Conservation (phyloP, 2,888 invertebrate species). For the Drosophila paucipuncta region DNA sequence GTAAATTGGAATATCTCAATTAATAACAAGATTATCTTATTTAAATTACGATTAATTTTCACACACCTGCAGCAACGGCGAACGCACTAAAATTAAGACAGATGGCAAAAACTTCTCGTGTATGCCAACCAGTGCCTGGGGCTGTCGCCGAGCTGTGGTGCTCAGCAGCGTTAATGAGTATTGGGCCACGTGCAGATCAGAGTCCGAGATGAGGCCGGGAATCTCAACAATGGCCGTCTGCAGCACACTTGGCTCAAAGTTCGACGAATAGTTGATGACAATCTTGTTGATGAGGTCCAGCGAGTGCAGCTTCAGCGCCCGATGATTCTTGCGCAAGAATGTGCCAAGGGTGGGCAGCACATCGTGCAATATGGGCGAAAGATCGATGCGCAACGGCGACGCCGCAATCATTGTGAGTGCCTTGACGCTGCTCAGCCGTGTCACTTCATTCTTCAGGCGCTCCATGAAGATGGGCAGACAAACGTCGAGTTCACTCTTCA, state of each 20-base stretch:
- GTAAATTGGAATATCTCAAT: neutral
- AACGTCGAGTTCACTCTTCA: conserved; percentile 91
- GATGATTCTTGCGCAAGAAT: conserved; percentile 97
- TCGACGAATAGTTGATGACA: conserved; percentile 93
- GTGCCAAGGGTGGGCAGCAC: conserved; percentile 96
- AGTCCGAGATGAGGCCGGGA: conserved; percentile 95
- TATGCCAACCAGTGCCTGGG: conserved; percentile 91
- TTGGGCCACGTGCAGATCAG: conserved; percentile 98
- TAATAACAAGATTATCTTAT: neutral
- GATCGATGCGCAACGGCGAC: conserved; percentile 93
- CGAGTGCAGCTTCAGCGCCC: conserved; percentile 96
- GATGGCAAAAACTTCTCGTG: conserved; percentile 92
- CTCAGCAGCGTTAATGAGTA: conserved; percentile 93
- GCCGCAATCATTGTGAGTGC: conserved; percentile 97
- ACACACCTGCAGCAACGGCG: conserved; percentile 90
- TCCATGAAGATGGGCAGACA: conserved; percentile 98
- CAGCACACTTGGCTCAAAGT: conserved; percentile 89
- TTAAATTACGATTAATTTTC: neutral
- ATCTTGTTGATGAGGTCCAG: conserved; percentile 95
- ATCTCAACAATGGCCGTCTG: conserved; percentile 92
- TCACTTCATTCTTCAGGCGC: conserved; percentile 98
- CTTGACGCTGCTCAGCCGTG: conserved; percentile 97
- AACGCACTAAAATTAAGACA: conserved; percentile 94
- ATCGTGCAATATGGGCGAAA: conserved; percentile 93
- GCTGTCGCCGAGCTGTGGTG: conserved; percentile 92